Evolutionary conservation across 1,140 invertebrate genomes (phyloP).

Genomic region (Drosophila sucinea): DNA sequence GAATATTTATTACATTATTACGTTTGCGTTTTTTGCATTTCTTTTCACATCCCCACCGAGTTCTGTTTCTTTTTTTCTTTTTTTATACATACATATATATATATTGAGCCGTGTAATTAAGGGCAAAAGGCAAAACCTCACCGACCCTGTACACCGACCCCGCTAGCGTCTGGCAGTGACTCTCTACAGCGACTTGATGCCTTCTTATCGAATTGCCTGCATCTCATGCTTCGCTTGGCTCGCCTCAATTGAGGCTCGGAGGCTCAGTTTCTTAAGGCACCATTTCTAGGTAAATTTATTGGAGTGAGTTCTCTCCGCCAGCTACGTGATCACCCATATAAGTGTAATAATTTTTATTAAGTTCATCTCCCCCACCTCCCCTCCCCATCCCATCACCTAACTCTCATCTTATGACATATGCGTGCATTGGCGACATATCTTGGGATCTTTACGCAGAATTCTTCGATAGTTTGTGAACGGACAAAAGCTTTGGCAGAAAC

Average conservation of each 20-base stretch:
- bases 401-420: conserved; percentile 67
- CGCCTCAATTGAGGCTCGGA: conserved; percentile 4
- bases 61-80: background rate
- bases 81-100: conserved; percentile 16
- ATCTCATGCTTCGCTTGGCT: conserved; percentile 25
- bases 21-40: conserved; percentile 14
- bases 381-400: background rate
- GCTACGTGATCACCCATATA: conserved; percentile 80
- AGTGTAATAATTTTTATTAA: conserved; percentile 81
- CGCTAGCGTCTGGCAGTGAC: background rate
- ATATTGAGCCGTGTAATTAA: conserved; percentile 52
- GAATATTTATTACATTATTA: conserved; percentile 80
- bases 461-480: conserved; percentile 13
- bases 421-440: conserved; percentile 66
- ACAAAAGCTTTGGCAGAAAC: conserved; percentile 45
- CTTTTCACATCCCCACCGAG: background rate
- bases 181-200: conserved; percentile 25
- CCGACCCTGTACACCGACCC: background rate
- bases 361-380: conserved; percentile 37
- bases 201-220: conserved; percentile 47
- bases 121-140: conserved; percentile 33
- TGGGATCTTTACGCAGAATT: conserved; percentile 73
- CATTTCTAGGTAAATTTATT: conserved; percentile 75
- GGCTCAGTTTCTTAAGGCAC: conserved; percentile 34
- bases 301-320: conserved; percentile 34